Base-by-base conservation (phyloP, 1,140 invertebrate species). In the Pissodes strobi region DNA sequence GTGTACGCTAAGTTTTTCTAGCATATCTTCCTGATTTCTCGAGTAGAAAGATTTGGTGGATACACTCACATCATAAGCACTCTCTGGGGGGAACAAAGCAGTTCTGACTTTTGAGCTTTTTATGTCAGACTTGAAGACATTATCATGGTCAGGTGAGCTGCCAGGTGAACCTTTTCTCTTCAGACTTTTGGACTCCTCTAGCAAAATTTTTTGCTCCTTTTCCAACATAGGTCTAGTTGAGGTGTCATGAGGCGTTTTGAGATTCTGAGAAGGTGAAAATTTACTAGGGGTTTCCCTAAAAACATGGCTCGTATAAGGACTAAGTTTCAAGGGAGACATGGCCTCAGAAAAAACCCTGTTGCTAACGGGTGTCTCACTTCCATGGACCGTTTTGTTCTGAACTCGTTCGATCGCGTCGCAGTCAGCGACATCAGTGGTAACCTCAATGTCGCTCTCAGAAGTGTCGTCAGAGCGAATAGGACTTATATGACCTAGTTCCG, bases 31-130 rank as follows among this genome's bases (percentile, higher is more conserved):
- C 23, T 64, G 22, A 17, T 37, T 69, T 74, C 82, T 83, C 0
- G 82, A 78, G 71, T 84, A 85, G 67, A 85, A 85, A 13, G 78
- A 79, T 64, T 82, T 82, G 0, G 80, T 76, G 1, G 82, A 78
- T 0, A 85, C 70, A 15, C 80, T 79, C n/a, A 63, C 66, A 45
- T 72, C 67, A 4, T 45, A 39, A 13, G 73, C 69, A 25, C 17
- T 13, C 21, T 38, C 18, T 2, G 48, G 39, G 2, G 69, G 68
- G 62, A 78, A 78, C 23, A 78, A 59, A 9, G 74, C 70, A 3
- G 76, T 78, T 13, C 77, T 67, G 18, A 75, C 73, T 71, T 74
- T 75, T 0, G 74, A 72, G 17, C 48, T 63, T 67, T 73, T 75
- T 9, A 45, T 57, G 56, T 74, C 74, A n/a, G 67, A 25, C 59